Conservation (phyloP, 2,797 vertebrate species). For the Aphelocoma californica region DNA sequence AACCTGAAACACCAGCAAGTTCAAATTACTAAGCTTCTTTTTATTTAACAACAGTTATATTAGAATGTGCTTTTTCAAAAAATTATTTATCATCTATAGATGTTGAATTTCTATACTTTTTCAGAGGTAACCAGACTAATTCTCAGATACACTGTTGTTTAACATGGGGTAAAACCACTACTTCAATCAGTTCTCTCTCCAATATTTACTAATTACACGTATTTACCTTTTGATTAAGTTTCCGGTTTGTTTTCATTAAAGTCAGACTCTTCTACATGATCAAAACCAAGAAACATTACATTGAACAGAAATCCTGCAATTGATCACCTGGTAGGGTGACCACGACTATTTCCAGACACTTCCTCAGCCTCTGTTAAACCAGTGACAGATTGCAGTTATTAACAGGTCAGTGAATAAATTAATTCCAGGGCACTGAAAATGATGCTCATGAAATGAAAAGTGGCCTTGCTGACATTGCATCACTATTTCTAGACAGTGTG, state of each 20-base stretch:
- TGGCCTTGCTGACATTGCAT: slow-evolving; percentile 69
- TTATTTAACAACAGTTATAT: background rate
- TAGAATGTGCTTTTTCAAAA: background rate
- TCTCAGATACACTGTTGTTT: background rate
- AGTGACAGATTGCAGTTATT: slow-evolving; percentile 60
- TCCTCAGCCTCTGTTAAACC: slow-evolving; percentile 54
- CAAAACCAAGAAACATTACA: slow-evolving; percentile 19
- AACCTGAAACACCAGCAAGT: background rate
- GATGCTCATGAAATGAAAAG: slow-evolving; percentile 68
- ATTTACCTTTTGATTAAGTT: slow-evolving; percentile 10
- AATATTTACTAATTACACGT: background rate
- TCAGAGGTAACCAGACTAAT: background rate
- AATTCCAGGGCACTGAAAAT: slow-evolving; percentile 70
- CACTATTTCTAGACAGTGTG: slow-evolving; percentile 70
- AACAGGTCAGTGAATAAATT: slow-evolving; percentile 72
- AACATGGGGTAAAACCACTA: background rate
- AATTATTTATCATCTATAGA: background rate
- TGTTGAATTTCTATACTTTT: background rate
- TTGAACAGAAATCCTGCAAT: slow-evolving; percentile 42
- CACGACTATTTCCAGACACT: slow-evolving; percentile 53
- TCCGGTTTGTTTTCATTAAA: slow-evolving; percentile 16
- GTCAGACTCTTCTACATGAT: slow-evolving; percentile 1
- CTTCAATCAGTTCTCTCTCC: background rate
- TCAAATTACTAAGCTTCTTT: background rate
- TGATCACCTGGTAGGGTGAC: slow-evolving; percentile 29